phyloP scores from a whole-genome alignment of 2,888 invertebrate species.

The Gandaritis pyraliata region DNA sequence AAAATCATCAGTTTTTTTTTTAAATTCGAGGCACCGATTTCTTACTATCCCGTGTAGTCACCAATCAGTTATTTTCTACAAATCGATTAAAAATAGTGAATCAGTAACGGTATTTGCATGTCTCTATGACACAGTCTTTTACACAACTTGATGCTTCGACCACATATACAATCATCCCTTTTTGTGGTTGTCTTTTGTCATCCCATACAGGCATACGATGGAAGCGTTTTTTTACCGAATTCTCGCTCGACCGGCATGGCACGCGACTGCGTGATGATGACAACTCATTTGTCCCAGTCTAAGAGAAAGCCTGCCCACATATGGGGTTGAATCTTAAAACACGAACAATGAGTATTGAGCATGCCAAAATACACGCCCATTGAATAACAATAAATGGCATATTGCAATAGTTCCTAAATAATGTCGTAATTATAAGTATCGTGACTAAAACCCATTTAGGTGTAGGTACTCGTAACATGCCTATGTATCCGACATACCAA shows the following conservation, averaged over 20 bases:
- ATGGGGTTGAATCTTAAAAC: constrained; percentile 1
- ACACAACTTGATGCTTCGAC: constrained; percentile 12
- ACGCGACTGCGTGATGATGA: neutral
- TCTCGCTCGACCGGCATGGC: too few relatives aligned
- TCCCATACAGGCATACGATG: too few relatives aligned
- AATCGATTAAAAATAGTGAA: constrained; percentile 5
- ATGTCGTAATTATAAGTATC: constrained; percentile 21
- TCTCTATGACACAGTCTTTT: constrained; percentile 19
- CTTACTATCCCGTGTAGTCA: too few relatives aligned
- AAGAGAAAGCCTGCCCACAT: neutral
- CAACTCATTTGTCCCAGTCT: too few relatives aligned
- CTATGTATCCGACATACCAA: too few relatives aligned
- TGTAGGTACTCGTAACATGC: neutral
- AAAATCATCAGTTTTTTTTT: too few relatives aligned
- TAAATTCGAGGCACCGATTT: too few relatives aligned
- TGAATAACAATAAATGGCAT: constrained; percentile 23
- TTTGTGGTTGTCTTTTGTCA: too few relatives aligned
- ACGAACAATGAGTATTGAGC: constrained; percentile 25
- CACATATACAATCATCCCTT: neutral
- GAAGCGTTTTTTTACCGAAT: too few relatives aligned
- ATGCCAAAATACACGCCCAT: constrained; percentile 18
- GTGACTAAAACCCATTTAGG: constrained; percentile 20
- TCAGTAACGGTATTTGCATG: constrained; percentile 25
- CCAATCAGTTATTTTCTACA: neutral
- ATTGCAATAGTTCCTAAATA: constrained; percentile 17